These are phyloP conservation scores for Pitangus sulphuratus DNA, from an alignment of 2,797 vertebrate species.

Conservation along the genomic window DNA sequence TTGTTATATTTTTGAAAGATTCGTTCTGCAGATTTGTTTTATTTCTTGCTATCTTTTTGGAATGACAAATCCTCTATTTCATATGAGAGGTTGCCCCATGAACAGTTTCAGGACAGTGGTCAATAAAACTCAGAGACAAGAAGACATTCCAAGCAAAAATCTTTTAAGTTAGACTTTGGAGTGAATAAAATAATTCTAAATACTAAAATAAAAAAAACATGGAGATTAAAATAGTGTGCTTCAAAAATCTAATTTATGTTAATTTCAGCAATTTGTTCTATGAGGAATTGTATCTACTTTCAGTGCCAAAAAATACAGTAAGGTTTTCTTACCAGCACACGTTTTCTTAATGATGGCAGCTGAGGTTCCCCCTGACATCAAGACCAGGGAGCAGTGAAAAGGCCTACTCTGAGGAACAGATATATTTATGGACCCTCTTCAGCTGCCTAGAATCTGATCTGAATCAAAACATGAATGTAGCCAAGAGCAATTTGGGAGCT, in stretches of 20 bases:
- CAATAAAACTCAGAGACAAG: not conserved
- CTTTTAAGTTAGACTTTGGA: not conserved
- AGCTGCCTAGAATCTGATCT: slow-evolving; percentile 27
- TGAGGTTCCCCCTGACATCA: not conserved
- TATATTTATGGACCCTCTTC: slow-evolving; percentile 20
- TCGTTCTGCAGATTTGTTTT: not conserved
- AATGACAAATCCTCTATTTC: not conserved
- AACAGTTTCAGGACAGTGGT: not conserved
- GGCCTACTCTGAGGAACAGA: not conserved
- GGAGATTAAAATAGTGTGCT: not conserved
- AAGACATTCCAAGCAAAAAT: not conserved
- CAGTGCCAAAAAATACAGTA: not conserved
- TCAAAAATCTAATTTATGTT: not conserved
- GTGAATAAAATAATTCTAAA: not conserved
- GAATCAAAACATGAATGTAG: slow-evolving; percentile 30
- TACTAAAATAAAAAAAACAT: not conserved
- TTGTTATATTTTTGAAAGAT: not conserved
- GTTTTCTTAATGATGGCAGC: not conserved
- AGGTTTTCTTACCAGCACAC: not conserved
- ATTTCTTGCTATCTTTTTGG: not conserved
- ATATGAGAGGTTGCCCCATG: not conserved
- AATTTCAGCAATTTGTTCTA: not conserved
- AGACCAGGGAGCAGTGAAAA: not conserved
- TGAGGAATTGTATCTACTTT: not conserved
- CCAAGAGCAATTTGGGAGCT: slow-evolving; percentile 29